phyloP scores from a whole-genome alignment of 1,140 invertebrate genomes.

The Zaprionus vittiger region DNA sequence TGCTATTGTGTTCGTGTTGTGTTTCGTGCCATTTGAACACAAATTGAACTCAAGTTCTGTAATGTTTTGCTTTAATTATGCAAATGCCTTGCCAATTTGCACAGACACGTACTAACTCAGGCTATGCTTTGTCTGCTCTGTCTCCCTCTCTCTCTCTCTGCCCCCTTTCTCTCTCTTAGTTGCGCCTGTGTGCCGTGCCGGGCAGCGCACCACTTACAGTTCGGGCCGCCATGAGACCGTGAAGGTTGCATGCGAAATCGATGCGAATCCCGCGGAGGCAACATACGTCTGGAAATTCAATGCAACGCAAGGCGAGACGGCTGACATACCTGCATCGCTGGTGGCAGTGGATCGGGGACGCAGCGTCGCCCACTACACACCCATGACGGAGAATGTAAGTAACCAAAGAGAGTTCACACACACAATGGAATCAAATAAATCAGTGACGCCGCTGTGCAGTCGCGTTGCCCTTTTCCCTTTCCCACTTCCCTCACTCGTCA shows the following conservation, averaged over 20 bases:
- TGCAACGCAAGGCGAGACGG: conserved; percentile 88
- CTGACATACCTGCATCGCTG: conserved; percentile 88
- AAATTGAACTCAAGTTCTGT: conserved; percentile 46
- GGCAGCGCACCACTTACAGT: conserved; percentile 89
- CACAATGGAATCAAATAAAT: conserved; percentile 64
- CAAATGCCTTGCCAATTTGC: conserved; percentile 65
- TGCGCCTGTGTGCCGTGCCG: conserved; percentile 89
- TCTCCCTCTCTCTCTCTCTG: neutral
- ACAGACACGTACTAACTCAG: conserved; percentile 28
- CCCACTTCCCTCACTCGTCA: neutral
- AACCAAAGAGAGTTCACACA: neutral
- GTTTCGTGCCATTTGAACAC: conserved; percentile 41
- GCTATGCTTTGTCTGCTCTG: neutral
- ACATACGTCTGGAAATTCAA: conserved; percentile 92
- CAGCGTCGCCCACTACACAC: conserved; percentile 89
- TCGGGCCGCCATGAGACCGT: conserved; percentile 91
- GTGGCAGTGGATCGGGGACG: conserved; percentile 86
- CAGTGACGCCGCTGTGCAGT: conserved; percentile 34
- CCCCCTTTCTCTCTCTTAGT: conserved; percentile 84
- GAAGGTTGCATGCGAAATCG: conserved; percentile 91
- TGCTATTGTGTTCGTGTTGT: conserved; percentile 35
- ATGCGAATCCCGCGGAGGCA: conserved; percentile 92
- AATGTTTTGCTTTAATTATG: conserved; percentile 80
- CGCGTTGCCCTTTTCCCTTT: neutral
- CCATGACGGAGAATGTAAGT: conserved; percentile 87